These are phyloP conservation scores for Epicauta chinensis DNA, from an alignment of 1,140 invertebrate genomes.

Conservation along the genomic window DNA sequence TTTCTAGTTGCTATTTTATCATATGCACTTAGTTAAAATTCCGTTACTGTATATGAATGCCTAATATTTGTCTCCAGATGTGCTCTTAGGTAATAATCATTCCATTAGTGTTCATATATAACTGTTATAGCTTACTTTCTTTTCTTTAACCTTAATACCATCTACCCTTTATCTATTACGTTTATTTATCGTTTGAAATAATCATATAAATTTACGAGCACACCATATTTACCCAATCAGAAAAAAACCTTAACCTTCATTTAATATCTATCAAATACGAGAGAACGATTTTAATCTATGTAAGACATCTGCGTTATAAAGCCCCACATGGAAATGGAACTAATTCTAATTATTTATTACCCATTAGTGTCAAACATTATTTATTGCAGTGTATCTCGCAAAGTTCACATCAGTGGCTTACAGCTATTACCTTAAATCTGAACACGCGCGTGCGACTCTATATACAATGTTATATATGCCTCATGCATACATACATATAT, in stretches of 20 bases:
- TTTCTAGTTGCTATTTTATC: no score
- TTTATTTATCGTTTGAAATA: conserved; percentile 23
- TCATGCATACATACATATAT: no score
- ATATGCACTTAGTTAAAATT: no score
- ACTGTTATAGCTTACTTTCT: no score
- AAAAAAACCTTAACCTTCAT: conserved; percentile 23
- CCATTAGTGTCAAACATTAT: conserved; percentile 33
- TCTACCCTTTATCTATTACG: conserved; percentile 5
- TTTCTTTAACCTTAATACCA: background rate
- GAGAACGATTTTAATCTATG: conserved; percentile 29
- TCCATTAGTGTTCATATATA: no score
- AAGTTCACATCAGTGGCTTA: conserved; percentile 20
- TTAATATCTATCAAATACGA: conserved; percentile 31
- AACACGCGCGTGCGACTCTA: no score
- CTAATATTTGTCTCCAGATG: no score
- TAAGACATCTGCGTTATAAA: conserved; percentile 33
- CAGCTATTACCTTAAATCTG: background rate
- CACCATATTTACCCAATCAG: conserved; percentile 15
- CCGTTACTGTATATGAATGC: no score
- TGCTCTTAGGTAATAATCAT: no score
- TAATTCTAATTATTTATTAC: conserved; percentile 37
- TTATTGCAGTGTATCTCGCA: conserved; percentile 22
- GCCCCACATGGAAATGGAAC: conserved; percentile 35
- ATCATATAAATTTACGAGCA: conserved; percentile 22
- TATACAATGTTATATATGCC: no score